Evolutionary conservation across 2,797 vertebrate species (phyloP).

Genomic region (Australoheros facetus): DNA sequence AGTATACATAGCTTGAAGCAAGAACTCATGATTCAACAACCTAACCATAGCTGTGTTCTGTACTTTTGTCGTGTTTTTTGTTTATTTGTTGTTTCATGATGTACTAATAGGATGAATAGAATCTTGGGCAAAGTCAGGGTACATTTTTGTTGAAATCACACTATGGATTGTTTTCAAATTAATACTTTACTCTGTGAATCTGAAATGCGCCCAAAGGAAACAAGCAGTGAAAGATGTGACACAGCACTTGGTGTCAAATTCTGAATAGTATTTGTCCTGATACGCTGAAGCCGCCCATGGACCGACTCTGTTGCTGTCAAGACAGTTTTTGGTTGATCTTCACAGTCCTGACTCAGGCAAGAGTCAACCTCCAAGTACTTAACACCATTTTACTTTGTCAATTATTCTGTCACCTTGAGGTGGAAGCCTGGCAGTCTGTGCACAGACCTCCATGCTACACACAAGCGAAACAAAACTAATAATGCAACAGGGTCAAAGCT

Average conservation of each 20-base stretch:
- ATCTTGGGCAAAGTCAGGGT: neutral
- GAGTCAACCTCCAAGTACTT: conserved; percentile 13
- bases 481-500: conserved; percentile 33
- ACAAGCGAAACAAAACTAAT: conserved; percentile 26
- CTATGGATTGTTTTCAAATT: neutral
- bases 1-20: conserved; percentile 26
- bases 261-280: neutral
- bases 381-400: conserved; percentile 20
- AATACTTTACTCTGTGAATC: neutral
- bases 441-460: neutral
- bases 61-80: conserved; percentile 14
- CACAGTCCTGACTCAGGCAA: neutral
- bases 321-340: conserved; percentile 1
- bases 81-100: neutral
- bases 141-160: neutral
- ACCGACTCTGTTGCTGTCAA: neutral
- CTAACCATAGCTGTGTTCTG: conserved; percentile 4
- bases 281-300: neutral
- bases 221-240: neutral
- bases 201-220: neutral
- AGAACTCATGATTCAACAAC: neutral
- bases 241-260: neutral
- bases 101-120: neutral
- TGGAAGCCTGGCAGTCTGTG: conserved; percentile 8
- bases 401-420: conserved; percentile 15